Evolutionary conservation across 2,797 vertebrate genomes (phyloP).

Genomic region (Etheostoma perlongum): DNA sequence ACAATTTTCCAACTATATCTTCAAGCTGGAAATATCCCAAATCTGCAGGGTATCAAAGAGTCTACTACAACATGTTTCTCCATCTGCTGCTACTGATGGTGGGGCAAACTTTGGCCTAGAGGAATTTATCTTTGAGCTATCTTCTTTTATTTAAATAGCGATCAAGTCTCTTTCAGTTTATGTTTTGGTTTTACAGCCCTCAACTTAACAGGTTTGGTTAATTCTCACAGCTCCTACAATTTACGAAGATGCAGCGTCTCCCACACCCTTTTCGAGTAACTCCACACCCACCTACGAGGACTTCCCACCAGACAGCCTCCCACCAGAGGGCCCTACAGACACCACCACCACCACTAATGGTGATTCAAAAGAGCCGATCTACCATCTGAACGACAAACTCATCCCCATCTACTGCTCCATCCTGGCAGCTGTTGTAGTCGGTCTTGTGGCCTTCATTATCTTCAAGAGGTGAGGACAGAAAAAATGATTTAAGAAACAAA

Average conservation of each 20-base stretch:
- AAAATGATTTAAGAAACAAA: neutral
- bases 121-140: neutral
- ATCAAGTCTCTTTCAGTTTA: neutral
- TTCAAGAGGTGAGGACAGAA: slow-evolving; percentile 90
- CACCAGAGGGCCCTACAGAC: slow-evolving; percentile 56
- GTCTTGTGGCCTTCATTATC: slow-evolving; percentile 93
- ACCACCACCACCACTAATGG: slow-evolving; percentile 81
- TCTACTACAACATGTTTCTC: slow-evolving; percentile 53
- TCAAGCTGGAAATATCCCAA: slow-evolving; percentile 20
- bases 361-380: slow-evolving; percentile 83
- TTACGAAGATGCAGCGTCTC: slow-evolving; percentile 10
- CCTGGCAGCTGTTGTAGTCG: slow-evolving; percentile 93
- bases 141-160: neutral
- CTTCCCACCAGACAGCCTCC: neutral
- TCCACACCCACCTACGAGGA: slow-evolving; percentile 14
- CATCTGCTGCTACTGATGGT: slow-evolving; percentile 61
- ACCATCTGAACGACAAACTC: slow-evolving; percentile 88
- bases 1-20: slow-evolving; percentile 11
- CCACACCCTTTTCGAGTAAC: slow-evolving; percentile 33
- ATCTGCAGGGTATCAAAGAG: slow-evolving; percentile 9
- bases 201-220: neutral
- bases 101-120: slow-evolving; percentile 17
- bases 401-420: slow-evolving; percentile 98
- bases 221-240: neutral
- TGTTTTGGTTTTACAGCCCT: neutral